Conservation (phyloP, 2,797 vertebrate genomes). For the Heliangelus exortis region DNA sequence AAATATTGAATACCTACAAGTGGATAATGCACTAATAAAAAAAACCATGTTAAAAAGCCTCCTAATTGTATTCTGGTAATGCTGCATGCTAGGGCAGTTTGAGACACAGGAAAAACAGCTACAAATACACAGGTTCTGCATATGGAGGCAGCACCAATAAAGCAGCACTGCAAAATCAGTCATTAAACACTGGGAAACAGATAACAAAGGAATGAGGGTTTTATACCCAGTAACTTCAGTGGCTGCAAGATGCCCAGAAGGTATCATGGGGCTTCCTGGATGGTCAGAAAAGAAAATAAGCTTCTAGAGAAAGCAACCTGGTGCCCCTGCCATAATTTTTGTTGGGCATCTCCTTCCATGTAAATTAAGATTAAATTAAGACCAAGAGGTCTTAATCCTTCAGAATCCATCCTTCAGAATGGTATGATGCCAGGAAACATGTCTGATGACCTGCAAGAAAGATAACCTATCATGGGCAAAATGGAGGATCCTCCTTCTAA, state of each 20-base stretch:
- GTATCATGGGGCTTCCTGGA: not conserved
- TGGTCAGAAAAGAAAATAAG: not conserved
- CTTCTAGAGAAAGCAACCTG: not conserved
- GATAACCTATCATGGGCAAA: not conserved
- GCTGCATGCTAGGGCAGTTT: not conserved
- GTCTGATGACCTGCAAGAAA: not conserved
- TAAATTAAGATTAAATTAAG: not conserved
- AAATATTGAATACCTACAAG: not conserved
- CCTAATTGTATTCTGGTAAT: not conserved
- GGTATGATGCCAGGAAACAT: not conserved
- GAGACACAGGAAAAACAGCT: not conserved
- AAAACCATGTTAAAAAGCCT: not conserved
- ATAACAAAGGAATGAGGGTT: not conserved
- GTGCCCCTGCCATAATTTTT: not conserved
- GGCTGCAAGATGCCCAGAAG: not conserved
- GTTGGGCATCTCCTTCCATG: not conserved
- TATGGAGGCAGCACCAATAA: not conserved
- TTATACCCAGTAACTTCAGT: not conserved
- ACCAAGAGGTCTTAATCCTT: no score
- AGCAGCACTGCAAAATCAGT: not conserved
- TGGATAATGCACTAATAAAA: not conserved
- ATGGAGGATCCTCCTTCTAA: not conserved
- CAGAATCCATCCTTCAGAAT: not conserved
- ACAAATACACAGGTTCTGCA: not conserved
- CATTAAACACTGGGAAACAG: not conserved